Percentiles rank a stretch among this genome's conserved stretches.
These are phyloP conservation scores for Cyprinodon variegatus DNA, from an alignment of 2,113 vertebrate species.

Conservation along the genomic window DNA sequence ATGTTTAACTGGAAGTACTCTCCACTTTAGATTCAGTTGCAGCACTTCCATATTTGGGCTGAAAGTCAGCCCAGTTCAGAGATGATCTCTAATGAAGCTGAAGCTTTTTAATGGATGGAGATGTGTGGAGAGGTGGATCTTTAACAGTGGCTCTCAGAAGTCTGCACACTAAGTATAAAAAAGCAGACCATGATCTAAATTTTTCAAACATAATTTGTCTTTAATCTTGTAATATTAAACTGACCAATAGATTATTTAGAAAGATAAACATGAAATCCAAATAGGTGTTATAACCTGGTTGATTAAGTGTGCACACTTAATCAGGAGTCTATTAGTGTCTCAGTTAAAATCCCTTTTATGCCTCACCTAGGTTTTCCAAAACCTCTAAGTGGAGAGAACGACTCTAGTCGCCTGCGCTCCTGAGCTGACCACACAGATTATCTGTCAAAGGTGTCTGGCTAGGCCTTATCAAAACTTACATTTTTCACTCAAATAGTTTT, in stretches of 20 bases:
- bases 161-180: neutral
- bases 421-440: neutral
- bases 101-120: neutral
- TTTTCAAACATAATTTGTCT: neutral
- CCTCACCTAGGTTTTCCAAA: neutral
- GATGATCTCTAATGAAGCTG: neutral
- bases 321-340: neutral
- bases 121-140: neutral
- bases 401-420: neutral
- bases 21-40: constrained; percentile 18
- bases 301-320: no score
- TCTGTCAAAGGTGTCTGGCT: neutral
- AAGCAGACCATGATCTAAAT: neutral
- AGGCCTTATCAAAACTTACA: neutral
- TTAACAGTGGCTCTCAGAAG: neutral
- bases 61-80: neutral
- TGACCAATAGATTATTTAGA: neutral
- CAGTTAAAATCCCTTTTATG: neutral
- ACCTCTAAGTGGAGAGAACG: neutral
- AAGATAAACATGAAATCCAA: no score
- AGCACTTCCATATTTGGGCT: constrained; percentile 25
- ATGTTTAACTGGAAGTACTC: constrained; percentile 3
- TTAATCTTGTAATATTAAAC: neutral
- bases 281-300: no score
- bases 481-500: neutral